Percentiles rank a stretch among this genome's conserved stretches.
phyloP scores from a whole-genome alignment of 1,140 invertebrate genomes.

The Nebria ingens region DNA sequence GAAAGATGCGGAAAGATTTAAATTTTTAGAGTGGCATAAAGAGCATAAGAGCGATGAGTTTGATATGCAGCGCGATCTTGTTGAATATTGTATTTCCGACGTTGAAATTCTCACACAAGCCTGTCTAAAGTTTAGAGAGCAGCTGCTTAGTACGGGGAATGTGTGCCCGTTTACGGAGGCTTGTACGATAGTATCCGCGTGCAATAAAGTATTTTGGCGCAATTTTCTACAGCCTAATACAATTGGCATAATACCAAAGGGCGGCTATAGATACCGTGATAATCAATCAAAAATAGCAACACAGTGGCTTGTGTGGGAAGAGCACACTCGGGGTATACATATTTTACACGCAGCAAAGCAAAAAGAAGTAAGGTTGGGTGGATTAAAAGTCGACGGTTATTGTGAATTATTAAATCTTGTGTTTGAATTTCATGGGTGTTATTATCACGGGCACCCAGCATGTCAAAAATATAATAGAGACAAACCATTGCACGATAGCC shows the following conservation, averaged over 20 bases:
- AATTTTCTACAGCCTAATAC: not conserved
- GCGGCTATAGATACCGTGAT: conserved; percentile 2
- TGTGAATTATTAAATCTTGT: conserved; percentile 9
- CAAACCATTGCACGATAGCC: not conserved
- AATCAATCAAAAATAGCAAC: conserved; percentile 4
- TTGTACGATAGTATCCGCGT: conserved; percentile 17
- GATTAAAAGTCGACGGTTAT: conserved; percentile 12
- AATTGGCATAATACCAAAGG: conserved; percentile 2
- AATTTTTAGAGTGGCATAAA: conserved; percentile 12
- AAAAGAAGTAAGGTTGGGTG: conserved; percentile 7
- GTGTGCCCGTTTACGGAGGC: not conserved
- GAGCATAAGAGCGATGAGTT: conserved; percentile 14
- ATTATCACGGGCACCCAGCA: conserved; percentile 11
- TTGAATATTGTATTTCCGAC: conserved; percentile 16
- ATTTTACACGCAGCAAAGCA: conserved; percentile 12
- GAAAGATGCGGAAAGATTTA: conserved; percentile 8
- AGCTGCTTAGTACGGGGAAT: not conserved
- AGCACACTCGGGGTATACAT: conserved; percentile 1
- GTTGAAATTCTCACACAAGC: conserved; percentile 17
- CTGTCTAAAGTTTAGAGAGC: conserved; percentile 14
- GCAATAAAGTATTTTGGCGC: conserved; percentile 2
- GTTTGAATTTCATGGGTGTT: conserved; percentile 17
- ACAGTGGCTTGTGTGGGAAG: conserved; percentile 9
- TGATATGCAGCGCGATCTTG: conserved; percentile 17
- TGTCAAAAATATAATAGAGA: not conserved